These are phyloP conservation scores for Hypsibius dujardini DNA, from an alignment of 1,140 invertebrate genomes.

Conservation along the genomic window DNA sequence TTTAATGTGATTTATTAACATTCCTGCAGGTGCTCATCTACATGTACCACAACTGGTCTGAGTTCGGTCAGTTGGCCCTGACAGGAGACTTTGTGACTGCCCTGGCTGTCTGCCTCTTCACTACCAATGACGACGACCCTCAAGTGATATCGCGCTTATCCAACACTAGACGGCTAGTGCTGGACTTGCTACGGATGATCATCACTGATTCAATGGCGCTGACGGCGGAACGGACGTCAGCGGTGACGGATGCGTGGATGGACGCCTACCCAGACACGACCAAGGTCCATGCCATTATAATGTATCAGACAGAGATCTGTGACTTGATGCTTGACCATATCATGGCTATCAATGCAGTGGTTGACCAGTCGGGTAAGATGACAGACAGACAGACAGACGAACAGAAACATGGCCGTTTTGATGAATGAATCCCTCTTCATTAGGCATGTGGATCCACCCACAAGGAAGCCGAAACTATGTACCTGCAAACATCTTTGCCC, in stretches of 20 bases:
- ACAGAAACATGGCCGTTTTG: no score
- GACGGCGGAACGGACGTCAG: conserved; percentile 35
- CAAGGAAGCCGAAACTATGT: conserved; percentile 56
- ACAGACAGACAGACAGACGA: no score
- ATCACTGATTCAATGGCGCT: conserved; percentile 78
- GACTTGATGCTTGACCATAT: conserved; percentile 83
- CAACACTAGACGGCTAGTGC: conserved; percentile 52
- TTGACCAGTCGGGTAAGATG: conserved; percentile 33
- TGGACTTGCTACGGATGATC: conserved; percentile 82
- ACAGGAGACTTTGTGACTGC: conserved; percentile 69
- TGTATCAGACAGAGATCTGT: conserved; percentile 66
- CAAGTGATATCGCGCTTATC: conserved; percentile 52
- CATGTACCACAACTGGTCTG: conserved; percentile 81
- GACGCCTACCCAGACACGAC: conserved; percentile 17
- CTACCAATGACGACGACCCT: conserved; percentile 3
- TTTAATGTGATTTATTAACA: no score
- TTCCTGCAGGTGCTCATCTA: conserved; percentile 84
- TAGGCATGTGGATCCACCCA: conserved; percentile 22
- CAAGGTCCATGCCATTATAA: neutral
- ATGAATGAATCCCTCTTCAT: no score
- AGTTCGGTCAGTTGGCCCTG: conserved; percentile 81
- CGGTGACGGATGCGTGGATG: conserved; percentile 19
- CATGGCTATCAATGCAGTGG: conserved; percentile 66
- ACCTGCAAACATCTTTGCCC: conserved; percentile 73
- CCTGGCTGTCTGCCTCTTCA: conserved; percentile 66